phyloP scores from a whole-genome alignment of 2,797 vertebrate species.

The Pogoniulus pusillus region DNA sequence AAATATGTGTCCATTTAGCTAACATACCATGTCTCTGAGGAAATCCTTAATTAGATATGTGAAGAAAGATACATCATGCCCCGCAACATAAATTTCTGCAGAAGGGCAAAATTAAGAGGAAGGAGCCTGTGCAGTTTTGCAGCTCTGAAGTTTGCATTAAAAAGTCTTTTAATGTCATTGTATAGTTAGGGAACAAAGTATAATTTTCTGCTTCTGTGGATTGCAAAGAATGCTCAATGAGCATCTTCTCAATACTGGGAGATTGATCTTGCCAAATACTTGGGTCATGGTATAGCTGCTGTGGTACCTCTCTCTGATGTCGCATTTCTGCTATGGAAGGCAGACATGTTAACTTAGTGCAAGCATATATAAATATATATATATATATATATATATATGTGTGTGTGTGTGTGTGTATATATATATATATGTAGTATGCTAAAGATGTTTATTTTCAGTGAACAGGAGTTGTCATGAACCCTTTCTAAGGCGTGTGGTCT shows the following conservation, averaged over 20 bases:
- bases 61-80: neutral
- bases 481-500: neutral
- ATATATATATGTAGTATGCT: too few relatives aligned
- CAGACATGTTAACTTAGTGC: rapidly evolving
- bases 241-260: neutral
- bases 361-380: neutral
- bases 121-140: neutral
- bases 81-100: neutral
- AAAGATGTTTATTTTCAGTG: neutral
- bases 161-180: neutral
- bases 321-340: neutral
- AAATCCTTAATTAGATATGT: conserved; percentile 19
- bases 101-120: neutral
- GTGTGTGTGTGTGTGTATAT: too few relatives aligned
- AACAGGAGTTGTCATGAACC: neutral
- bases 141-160: neutral
- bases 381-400: too few relatives aligned
- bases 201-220: neutral
- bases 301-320: neutral
- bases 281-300: neutral
- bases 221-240: neutral
- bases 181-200: neutral
- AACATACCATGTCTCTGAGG: neutral
- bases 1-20: conserved; percentile 33
- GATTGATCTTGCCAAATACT: neutral